Evolutionary conservation across 2,888 invertebrate species (phyloP), one percentile per base, ranked within the genome.

Genomic region (Calliphora vomitoria): DNA sequence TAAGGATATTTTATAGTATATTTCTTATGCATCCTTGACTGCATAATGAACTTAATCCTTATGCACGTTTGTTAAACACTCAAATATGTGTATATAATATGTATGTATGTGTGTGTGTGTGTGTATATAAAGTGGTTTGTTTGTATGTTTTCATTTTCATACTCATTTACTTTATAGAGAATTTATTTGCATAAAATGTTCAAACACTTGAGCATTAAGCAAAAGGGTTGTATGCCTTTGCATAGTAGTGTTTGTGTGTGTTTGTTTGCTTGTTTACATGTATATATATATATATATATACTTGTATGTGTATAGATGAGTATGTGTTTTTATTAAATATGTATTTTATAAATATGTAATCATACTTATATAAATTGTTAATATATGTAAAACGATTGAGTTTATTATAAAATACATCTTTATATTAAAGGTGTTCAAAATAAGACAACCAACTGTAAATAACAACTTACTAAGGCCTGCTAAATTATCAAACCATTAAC

Each of bases 31-130:
- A 86, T 72, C 82, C 78, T 82, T 78, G 82, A 82, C 72, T 86
- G 86, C 78, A 79, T 86, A 82, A 86, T 86, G 82, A 79, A 86
- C 74, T 82, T 86, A 72, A 82, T 82, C 78, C 78, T 86, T 74
- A 60, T 86, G 82, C 72, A 86, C 86, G 75, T 81, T 81, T 75
- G 75, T 75, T 85, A 64, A 75, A 80, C 80, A 75, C 62, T 85
- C 60, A 69, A 75, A 69, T 74, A 31, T 47, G 6, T 60, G 13
- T 41, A 20, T 53, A 35, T 71, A 68, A 20, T 25, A 47, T 60
- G 25, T 60, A 4, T 35, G 8, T 74, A 15, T 62, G 8, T 10
- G 0, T 44, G 35, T 41, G 15, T 41, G 11, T 15, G 31, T 66
- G 20, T 72, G n/a, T 18, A 68, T 82, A n/a, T 38, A 82, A 50